These are phyloP conservation scores for Campoplex nolae DNA, from an alignment of 2,888 invertebrate genomes.

Conservation along the genomic window DNA sequence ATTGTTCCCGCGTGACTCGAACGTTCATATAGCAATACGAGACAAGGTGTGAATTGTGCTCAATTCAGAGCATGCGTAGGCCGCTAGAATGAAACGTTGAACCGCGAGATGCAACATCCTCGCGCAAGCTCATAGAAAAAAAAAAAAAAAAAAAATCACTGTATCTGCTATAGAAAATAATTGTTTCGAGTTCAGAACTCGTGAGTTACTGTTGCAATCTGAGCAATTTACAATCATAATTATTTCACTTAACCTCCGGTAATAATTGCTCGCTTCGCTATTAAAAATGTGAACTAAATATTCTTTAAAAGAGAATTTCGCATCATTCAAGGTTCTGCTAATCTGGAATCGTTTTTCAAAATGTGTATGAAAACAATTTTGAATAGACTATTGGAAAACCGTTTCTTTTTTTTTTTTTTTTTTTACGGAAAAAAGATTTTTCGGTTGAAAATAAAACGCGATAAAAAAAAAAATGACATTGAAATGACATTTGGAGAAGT, in stretches of 20 bases:
- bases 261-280: neutral
- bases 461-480: neutral
- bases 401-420: too few relatives aligned
- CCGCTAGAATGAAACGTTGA: constrained; percentile 19
- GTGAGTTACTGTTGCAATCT: neutral
- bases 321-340: neutral
- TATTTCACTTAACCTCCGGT: neutral
- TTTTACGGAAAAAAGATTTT: neutral
- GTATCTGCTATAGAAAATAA: neutral
- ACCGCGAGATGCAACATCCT: constrained; percentile 11
- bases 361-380: neutral
- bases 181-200: neutral
- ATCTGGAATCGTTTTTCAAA: neutral
- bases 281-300: neutral
- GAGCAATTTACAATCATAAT: neutral
- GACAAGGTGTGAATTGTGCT: constrained; percentile 53
- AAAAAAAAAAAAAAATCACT: neutral
- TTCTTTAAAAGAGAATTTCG: neutral
- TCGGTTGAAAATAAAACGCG: neutral
- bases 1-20: constrained; percentile 15
- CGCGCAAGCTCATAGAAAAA: neutral
- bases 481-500: neutral
- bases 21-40: constrained; percentile 21
- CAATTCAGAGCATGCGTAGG: constrained; percentile 40
- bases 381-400: too few relatives aligned